phyloP scores from a whole-genome alignment of 1,140 invertebrate species.

The Rhizoglyphus robini region DNA sequence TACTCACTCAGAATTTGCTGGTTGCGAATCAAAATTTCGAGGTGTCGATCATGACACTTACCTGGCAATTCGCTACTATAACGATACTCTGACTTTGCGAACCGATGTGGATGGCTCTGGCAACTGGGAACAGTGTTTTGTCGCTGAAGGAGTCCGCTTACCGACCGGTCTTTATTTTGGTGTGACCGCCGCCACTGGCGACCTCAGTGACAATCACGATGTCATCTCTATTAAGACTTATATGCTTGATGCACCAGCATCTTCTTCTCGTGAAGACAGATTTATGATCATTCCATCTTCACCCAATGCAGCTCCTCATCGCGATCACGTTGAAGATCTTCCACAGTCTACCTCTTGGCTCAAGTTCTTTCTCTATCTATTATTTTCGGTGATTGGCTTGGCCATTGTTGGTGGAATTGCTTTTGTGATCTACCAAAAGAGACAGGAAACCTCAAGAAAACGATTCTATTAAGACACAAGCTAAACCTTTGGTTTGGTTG shows the following conservation, averaged over 20 bases:
- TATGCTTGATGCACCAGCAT: conserved; percentile 45
- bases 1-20: conserved; percentile 74
- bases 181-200: conserved; percentile 85
- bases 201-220: conserved; percentile 87
- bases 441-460: conserved; percentile 72
- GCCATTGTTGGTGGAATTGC: conserved; percentile 65
- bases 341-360: conserved; percentile 61
- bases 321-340: conserved; percentile 68
- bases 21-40: conserved; percentile 83
- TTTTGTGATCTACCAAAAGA: conserved; percentile 80
- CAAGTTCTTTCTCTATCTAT: conserved; percentile 72
- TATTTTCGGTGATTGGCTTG: conserved; percentile 58
- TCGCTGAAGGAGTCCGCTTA: conserved; percentile 69
- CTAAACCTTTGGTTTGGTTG: too few relatives aligned
- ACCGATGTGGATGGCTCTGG: conserved; percentile 81
- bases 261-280: conserved; percentile 28
- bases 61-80: conserved; percentile 76
- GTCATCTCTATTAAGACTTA: conserved; percentile 76
- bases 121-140: conserved; percentile 85
- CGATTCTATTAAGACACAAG: conserved; percentile 57
- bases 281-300: conserved; percentile 53
- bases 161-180: conserved; percentile 94
- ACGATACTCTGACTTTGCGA: conserved; percentile 41
- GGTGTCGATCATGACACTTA: conserved; percentile 84
- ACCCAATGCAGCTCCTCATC: conserved; percentile 58